These are phyloP conservation scores for Leucoraja erinaceus DNA, from an alignment of 2,113 vertebrate species.

Conservation along the genomic window DNA sequence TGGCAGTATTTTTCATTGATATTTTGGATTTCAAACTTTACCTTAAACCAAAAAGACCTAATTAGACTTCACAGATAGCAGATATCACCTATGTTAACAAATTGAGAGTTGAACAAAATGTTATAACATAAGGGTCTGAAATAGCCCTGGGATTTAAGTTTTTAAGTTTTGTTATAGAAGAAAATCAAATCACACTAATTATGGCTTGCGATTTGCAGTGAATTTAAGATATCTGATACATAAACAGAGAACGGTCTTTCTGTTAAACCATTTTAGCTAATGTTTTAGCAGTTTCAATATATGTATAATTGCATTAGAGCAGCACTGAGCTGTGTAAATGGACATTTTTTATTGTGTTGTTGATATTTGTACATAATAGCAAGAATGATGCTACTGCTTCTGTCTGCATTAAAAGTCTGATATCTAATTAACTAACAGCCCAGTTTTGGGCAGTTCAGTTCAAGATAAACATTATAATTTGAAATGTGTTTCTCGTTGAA, in stretches of 20 bases:
- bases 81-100: background rate
- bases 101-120: background rate
- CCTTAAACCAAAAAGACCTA: background rate
- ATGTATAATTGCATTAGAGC: background rate
- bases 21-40: conserved; percentile 43
- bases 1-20: conserved; percentile 50
- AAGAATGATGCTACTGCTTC: background rate
- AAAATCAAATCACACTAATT: background rate
- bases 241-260: background rate
- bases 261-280: background rate
- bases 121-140: conserved; percentile 3
- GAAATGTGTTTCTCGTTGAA: background rate
- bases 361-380: background rate
- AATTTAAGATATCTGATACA: background rate
- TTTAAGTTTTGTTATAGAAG: background rate
- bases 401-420: background rate
- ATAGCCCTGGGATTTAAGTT: background rate
- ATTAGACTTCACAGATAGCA: background rate
- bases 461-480: background rate
- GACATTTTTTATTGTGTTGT: conserved; percentile 10
- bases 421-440: background rate
- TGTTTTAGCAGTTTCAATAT: background rate
- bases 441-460: background rate
- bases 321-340: background rate
- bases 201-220: background rate